Conservation (phyloP, 2,113 vertebrate genomes). For the Zingel zingel region DNA sequence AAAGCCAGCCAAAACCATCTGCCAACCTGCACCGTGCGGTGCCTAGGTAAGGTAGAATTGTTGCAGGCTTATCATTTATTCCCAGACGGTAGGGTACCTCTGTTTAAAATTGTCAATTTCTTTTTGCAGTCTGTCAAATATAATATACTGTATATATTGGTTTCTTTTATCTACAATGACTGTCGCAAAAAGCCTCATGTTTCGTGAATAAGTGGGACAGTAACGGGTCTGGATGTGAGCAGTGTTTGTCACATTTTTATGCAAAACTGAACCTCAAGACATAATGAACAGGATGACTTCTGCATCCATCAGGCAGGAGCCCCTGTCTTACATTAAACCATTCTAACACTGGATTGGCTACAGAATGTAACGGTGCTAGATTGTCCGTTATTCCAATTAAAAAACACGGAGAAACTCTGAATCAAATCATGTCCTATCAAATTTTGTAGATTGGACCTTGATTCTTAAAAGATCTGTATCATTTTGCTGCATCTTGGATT, state of each 20-base stretch:
- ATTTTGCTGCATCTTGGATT: conserved; percentile 30
- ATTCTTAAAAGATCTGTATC: conserved; percentile 33
- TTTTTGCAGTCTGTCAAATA: conserved; percentile 17
- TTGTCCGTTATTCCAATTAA: conserved; percentile 21
- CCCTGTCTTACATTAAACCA: conserved; percentile 39
- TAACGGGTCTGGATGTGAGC: neutral
- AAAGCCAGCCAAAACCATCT: conserved; percentile 58
- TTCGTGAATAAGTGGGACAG: neutral
- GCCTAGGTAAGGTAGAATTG: conserved; percentile 40
- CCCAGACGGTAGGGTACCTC: conserved; percentile 20
- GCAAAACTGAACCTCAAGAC: conserved; percentile 41
- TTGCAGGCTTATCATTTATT: conserved; percentile 53
- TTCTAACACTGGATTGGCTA: neutral
- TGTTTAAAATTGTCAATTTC: conserved; percentile 22
- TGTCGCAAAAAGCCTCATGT: conserved; percentile 3
- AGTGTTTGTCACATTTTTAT: conserved; percentile 50
- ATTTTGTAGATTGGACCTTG: conserved; percentile 31
- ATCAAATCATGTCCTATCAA: conserved; percentile 42
- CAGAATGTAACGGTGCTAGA: neutral
- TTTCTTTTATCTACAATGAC: conserved; percentile 27
- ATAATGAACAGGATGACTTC: conserved; percentile 46
- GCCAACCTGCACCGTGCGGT: conserved; percentile 6
- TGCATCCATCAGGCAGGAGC: conserved; percentile 36
- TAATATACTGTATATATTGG: neutral
- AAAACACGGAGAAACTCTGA: conserved; percentile 8